These are phyloP conservation scores for Mesocricetus auratus DNA, from an alignment of 2,113 vertebrate species.

Conservation along the genomic window DNA sequence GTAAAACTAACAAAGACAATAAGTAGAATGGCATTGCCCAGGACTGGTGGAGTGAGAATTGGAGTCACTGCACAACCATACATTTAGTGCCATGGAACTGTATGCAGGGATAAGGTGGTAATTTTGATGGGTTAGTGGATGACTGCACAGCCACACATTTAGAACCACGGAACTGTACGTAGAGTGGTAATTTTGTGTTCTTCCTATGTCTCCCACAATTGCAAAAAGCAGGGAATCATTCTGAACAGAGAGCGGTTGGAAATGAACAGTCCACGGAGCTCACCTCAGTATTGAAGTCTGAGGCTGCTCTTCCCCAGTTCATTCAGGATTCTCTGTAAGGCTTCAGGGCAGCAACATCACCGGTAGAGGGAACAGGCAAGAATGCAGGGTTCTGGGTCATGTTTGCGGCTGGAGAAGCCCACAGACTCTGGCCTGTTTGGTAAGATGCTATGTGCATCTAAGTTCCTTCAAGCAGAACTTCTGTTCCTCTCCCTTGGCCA, in stretches of 20 bases:
- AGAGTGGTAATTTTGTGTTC: not conserved
- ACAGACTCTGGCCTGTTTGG: not conserved
- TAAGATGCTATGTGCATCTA: not conserved
- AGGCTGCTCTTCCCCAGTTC: not conserved
- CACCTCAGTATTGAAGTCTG: not conserved
- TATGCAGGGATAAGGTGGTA: not conserved
- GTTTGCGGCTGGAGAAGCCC: not conserved
- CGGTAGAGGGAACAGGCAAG: not conserved
- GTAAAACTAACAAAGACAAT: not conserved
- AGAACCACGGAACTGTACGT: not conserved
- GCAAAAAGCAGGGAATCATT: not conserved
- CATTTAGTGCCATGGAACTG: not conserved
- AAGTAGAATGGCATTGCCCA: not conserved
- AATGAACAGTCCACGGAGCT: not conserved
- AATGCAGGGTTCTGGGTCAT: not conserved
- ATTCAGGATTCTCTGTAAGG: not conserved
- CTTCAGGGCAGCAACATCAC: not conserved
- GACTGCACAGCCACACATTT: not conserved
- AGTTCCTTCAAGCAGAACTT: not conserved
- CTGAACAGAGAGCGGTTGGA: not conserved
- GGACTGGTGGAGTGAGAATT: fast-evolving
- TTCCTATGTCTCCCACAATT: not conserved
- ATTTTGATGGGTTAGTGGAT: not conserved
- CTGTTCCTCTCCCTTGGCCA: slow-evolving; percentile 3
- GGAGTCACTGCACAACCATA: not conserved